These are phyloP conservation scores for Carettochelys insculpta DNA, from an alignment of 2,113 vertebrate genomes.

Conservation along the genomic window DNA sequence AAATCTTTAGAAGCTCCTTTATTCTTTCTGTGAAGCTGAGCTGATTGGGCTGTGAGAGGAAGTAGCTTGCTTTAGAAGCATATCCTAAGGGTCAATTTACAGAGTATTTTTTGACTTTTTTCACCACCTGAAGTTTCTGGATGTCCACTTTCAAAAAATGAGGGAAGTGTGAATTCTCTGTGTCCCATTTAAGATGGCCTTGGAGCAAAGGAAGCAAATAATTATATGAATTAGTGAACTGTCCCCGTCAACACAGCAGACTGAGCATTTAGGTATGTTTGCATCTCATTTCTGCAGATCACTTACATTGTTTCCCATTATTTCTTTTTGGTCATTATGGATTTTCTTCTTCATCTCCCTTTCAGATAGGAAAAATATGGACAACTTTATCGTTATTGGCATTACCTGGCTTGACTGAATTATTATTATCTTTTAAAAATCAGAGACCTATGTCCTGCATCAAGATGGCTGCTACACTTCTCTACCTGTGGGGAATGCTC, in stretches of 20 bases:
- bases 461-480: slow-evolving; percentile 45
- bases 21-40: background rate
- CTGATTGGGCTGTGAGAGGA: background rate
- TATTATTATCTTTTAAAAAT: slow-evolving; percentile 54
- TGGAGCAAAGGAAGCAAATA: background rate
- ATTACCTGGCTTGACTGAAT: slow-evolving; percentile 54
- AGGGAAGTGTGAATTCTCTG: background rate
- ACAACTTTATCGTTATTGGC: slow-evolving; percentile 49
- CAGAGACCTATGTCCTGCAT: slow-evolving; percentile 35
- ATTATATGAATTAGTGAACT: background rate
- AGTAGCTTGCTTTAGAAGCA: background rate
- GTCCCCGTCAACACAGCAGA: background rate
- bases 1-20: background rate
- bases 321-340: background rate
- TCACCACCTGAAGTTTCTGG: background rate
- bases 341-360: slow-evolving; percentile 44
- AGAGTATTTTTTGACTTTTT: background rate
- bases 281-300: slow-evolving; percentile 36
- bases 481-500: slow-evolving; percentile 44
- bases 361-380: slow-evolving; percentile 64
- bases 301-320: slow-evolving; percentile 39
- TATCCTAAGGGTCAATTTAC: background rate
- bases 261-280: slow-evolving; percentile 29
- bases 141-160: background rate
- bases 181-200: background rate